Base-by-base conservation (phyloP, 2,888 invertebrate genomes). In the Asteroscopus sphinx region DNA sequence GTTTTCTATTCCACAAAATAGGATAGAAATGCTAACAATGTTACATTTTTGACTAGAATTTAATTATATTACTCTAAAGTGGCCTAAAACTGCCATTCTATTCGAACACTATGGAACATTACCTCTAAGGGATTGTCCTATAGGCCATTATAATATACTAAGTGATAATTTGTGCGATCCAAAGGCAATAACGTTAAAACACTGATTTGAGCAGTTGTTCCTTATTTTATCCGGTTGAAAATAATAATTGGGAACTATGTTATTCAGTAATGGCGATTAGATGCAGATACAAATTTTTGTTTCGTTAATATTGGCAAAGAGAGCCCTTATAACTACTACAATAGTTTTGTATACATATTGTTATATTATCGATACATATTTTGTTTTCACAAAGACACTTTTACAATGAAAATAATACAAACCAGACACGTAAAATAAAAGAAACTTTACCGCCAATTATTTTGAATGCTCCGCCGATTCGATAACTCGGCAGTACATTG, bases 11-110 rank as follows among this genome's bases (percentile, higher is more conserved):
- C 17, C 28, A 28, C 35, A 49, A 7, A 41, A 44, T 17, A 16
- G 39, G 26, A 51, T 21, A 56, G 48, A 61, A 60, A 55, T 28
- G 33, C 60, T 59, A 55, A 60, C 28, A 61, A 30, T 4, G 21
- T 11, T 56, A 69, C 53, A 55, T 60, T 55, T 54, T 67, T 67
- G 72, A 68, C 68, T 72, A 68, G 72, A 68, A 60, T 55, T 60
- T 40, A 41, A 39, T 42, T 59, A 6, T 32, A 56, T 45, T 35
- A 39, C 68, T 52, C 47, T 9, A 21, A 16, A 16, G 32, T 33
- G 40, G 52, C 47, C 17, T 49, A 37, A n/a, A 46, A 17, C 3
- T 32, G 32, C 36, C 39, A 37, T 11, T 33, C 51, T 67, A 67
- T 16, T 17, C 36, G 13, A 40, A 63, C 35, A 28, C 25, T 35